Conservation (phyloP, 2,797 vertebrate genomes). For the Corythornis leucogaster region DNA sequence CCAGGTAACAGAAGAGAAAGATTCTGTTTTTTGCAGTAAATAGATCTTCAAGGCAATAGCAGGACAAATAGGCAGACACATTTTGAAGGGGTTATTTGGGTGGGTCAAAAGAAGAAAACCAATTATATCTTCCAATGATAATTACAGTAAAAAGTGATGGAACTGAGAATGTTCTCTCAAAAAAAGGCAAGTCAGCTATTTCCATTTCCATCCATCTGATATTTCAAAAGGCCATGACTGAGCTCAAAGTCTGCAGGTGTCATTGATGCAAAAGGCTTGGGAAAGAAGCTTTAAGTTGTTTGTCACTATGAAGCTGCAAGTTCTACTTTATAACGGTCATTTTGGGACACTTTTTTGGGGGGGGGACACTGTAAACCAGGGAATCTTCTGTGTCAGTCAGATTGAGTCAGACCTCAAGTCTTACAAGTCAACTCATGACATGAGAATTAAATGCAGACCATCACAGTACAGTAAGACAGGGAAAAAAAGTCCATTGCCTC, state of each 20-base stretch:
- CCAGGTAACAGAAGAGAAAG: neutral
- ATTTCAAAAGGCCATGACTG: neutral
- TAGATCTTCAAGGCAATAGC: neutral
- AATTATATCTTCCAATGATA: neutral
- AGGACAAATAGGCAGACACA: neutral
- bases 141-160: neutral
- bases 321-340: neutral
- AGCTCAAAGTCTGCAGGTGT: neutral
- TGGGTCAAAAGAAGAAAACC: neutral
- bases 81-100: neutral
- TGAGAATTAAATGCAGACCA: neutral
- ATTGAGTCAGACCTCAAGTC: neutral
- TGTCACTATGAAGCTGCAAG: neutral
- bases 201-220: neutral
- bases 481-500: neutral
- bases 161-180: neutral
- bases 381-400: neutral
- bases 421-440: neutral
- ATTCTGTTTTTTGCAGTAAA: neutral
- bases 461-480: neutral
- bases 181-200: neutral
- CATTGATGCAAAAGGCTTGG: neutral
- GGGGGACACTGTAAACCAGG: neutral
- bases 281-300: neutral
- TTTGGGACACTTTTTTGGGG: neutral